phyloP scores from a whole-genome alignment of 2,888 invertebrate genomes.

The Rutpela maculata region DNA sequence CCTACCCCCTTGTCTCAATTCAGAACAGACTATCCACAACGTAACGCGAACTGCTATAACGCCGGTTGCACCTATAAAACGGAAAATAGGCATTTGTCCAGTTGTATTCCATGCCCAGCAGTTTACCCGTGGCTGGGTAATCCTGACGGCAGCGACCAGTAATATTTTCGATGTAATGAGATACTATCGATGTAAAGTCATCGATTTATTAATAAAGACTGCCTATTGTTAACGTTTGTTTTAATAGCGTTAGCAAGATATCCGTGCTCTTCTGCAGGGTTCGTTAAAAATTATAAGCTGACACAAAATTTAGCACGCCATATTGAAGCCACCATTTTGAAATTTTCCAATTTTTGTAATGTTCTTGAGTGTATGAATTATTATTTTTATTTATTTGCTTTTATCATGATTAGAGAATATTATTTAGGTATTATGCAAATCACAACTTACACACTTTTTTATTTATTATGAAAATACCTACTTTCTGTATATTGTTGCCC shows the following conservation, averaged over 20 bases:
- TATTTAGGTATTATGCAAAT: too few relatives aligned
- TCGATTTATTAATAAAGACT: not conserved
- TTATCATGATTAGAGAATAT: too few relatives aligned
- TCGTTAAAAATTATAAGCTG: too few relatives aligned
- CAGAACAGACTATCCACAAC: constrained; percentile 50
- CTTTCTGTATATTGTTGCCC: too few relatives aligned
- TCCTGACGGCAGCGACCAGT: constrained; percentile 67
- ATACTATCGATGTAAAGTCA: not conserved
- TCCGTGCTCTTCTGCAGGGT: too few relatives aligned
- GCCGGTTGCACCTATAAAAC: constrained; percentile 61
- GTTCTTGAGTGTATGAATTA: too few relatives aligned
- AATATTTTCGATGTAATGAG: not conserved
- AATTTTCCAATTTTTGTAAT: too few relatives aligned
- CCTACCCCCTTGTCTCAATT: constrained; percentile 67
- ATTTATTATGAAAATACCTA: too few relatives aligned
- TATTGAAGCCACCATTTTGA: too few relatives aligned
- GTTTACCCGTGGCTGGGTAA: constrained; percentile 74
- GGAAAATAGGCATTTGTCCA: constrained; percentile 68
- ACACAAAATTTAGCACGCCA: too few relatives aligned
- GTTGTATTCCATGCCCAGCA: constrained; percentile 71
- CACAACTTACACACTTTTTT: too few relatives aligned
- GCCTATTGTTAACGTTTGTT: not conserved
- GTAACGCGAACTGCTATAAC: constrained; percentile 54
- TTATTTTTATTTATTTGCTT: too few relatives aligned
- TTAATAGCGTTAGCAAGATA: not conserved